Evolutionary conservation across 2,888 invertebrate species (phyloP).

Genomic region (Helicoverpa assulta): DNA sequence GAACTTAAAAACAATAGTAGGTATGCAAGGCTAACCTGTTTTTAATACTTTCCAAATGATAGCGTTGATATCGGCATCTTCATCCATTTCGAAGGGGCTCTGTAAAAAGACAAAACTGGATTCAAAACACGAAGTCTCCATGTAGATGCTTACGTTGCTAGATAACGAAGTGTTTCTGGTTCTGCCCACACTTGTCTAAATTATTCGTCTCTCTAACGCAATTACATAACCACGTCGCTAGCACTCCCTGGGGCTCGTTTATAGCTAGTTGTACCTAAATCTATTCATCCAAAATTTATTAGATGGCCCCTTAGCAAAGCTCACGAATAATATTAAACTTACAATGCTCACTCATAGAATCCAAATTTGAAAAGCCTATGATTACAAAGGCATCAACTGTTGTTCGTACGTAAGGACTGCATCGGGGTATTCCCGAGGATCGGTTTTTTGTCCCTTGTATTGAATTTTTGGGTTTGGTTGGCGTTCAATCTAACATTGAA

Average conservation of each 20-base stretch:
- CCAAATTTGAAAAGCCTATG: conserved; percentile 42
- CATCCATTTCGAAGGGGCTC: conserved; percentile 66
- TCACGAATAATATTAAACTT: conserved; percentile 46
- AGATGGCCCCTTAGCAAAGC: conserved; percentile 46
- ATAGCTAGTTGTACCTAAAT: conserved; percentile 73
- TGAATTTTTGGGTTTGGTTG: conserved; percentile 53
- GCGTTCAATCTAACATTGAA: conserved; percentile 52
- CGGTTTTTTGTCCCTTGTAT: conserved; percentile 73
- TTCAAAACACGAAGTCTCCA: conserved; percentile 21
- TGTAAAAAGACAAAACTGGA: conserved; percentile 61
- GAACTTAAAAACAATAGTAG: conserved; percentile 22
- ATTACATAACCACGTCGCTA: conserved; percentile 65
- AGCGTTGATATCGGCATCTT: conserved; percentile 66
- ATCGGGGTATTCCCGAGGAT: conserved; percentile 74
- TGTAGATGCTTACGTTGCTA: conserved; percentile 33
- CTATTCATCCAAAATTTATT: conserved; percentile 72
- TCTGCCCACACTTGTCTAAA: conserved; percentile 40
- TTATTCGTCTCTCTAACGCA: conserved; percentile 51
- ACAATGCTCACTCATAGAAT: conserved; percentile 46
- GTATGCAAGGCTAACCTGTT: conserved; percentile 63
- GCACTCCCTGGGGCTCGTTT: conserved; percentile 69
- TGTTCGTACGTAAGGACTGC: conserved; percentile 63
- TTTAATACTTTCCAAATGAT: conserved; percentile 66
- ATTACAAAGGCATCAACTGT: conserved; percentile 23
- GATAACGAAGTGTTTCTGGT: conserved; percentile 31